Base-by-base conservation (phyloP, 2,888 invertebrate genomes). In the Conomelus anceps region DNA sequence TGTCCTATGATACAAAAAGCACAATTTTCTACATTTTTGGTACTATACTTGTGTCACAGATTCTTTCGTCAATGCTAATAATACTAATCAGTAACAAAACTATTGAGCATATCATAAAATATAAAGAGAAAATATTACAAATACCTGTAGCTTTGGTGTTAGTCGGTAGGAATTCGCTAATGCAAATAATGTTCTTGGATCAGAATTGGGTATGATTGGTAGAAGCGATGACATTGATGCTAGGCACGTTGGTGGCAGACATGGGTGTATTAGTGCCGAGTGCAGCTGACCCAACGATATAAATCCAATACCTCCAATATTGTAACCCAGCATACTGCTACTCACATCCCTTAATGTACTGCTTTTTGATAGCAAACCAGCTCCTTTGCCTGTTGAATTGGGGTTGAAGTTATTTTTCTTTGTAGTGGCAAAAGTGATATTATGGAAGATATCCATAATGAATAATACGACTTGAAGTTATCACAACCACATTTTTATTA, bases 221-320 rank as follows among this genome's bases (percentile, higher is more conserved):
- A 90, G 41, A 6, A 84, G 34, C 11, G 26, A 85, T 22, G 87
- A 86, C 7, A 88, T 22, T 0, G 24, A 23, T 26, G 89, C 22
- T 0, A 22, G 26, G 4, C 87, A 24, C 9, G 88, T 63, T 7
- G 89, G 22, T 7, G 90, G 84, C 86, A 87, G 13, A 3, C 92
- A 92, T 89, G 93, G 93, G 88, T 93, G 93, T 0, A 93, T 91
- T 86, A 93, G 92, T 87, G 93, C 92, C 3, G 92, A 90, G n/a
- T 91, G 91, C 0, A 94, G 91, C 11, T 93, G 92, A 23, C 92
- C 91, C n/a, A 93, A 91, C 22, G 93, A 93, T 1, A 94, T 92
- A 20, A 93, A 91, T 3, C 93, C 93, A 24, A 93, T 90, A 89
- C 93, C 93, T 1, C 93, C 93, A 17, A 94, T 92, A 84, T 92